Evolutionary conservation across 2,888 invertebrate species (phyloP).

Genomic region (Pyrrhosoma nymphula): DNA sequence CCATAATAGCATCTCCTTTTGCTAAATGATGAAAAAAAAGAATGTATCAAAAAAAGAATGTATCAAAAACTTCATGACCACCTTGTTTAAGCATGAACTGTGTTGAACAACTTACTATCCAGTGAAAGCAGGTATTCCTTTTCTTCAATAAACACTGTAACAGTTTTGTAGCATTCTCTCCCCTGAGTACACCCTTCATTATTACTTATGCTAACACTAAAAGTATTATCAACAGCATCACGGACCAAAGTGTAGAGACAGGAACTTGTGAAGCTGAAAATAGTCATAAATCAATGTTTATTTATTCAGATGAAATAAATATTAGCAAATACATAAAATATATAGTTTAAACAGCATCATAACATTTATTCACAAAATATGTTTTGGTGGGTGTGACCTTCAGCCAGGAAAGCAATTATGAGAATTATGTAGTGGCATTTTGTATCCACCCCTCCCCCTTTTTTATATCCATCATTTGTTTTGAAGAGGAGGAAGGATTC

Average conservation of each 20-base stretch:
- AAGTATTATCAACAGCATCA: constrained; percentile 85
- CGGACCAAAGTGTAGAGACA: constrained; percentile 88
- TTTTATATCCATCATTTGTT: too few relatives aligned
- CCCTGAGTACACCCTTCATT: constrained; percentile 79
- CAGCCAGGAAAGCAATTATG: too few relatives aligned
- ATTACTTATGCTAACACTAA: constrained; percentile 82
- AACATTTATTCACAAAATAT: too few relatives aligned
- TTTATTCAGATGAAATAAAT: not conserved
- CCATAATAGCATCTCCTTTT: constrained; percentile 72
- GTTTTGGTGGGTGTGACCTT: too few relatives aligned
- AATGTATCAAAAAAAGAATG: constrained; percentile 70
- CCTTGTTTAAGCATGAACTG: not conserved
- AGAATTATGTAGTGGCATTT: too few relatives aligned
- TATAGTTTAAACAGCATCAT: too few relatives aligned
- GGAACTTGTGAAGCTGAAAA: constrained; percentile 84
- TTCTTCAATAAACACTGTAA: constrained; percentile 86
- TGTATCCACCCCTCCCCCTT: too few relatives aligned
- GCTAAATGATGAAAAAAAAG: constrained; percentile 71
- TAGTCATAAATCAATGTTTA: not conserved
- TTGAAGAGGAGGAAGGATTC: too few relatives aligned
- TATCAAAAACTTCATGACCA: constrained; percentile 54
- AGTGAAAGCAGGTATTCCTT: constrained; percentile 82
- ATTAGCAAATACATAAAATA: too few relatives aligned
- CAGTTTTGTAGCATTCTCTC: constrained; percentile 78
- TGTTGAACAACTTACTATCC: constrained; percentile 76